These are phyloP conservation scores for Maniola jurtina DNA, from an alignment of 1,140 invertebrate genomes.

Conservation along the genomic window DNA sequence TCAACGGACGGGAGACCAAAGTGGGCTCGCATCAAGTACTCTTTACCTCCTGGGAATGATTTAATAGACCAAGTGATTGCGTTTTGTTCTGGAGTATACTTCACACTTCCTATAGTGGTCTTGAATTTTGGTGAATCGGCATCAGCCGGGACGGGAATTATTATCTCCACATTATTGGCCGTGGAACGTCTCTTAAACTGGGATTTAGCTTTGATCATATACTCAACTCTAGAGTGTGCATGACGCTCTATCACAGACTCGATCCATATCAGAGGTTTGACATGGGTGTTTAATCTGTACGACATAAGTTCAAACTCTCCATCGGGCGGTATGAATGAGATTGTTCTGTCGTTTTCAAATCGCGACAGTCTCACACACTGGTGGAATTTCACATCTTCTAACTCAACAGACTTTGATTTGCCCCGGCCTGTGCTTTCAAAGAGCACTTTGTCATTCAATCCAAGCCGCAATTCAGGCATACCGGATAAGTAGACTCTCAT, in stretches of 20 bases:
- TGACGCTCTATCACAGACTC: slow-evolving; percentile 99
- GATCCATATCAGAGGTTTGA: slow-evolving; percentile 99
- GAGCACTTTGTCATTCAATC: slow-evolving; percentile 99
- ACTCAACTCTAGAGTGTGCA: slow-evolving; percentile 98
- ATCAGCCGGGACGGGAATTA: slow-evolving; percentile 98
- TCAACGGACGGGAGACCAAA: slow-evolving; percentile 99
- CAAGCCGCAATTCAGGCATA: slow-evolving; percentile 99
- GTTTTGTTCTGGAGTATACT: slow-evolving; percentile 98
- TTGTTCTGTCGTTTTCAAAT: slow-evolving; percentile 99
- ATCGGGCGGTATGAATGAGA: slow-evolving; percentile 99
- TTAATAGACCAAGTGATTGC: slow-evolving; percentile 99
- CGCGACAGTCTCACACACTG: slow-evolving; percentile 98
- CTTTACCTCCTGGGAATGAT: slow-evolving; percentile 99
- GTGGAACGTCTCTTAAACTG: slow-evolving; percentile 99
- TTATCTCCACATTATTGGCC: slow-evolving; percentile 99
- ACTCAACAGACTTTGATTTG: slow-evolving; percentile 98
- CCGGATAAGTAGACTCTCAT: slow-evolving; percentile 99
- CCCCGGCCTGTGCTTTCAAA: slow-evolving; percentile 99
- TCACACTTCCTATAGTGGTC: slow-evolving; percentile 98
- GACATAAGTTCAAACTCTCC: slow-evolving; percentile 99
- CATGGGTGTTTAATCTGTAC: slow-evolving; percentile 97
- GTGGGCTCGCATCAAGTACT: slow-evolving; percentile 99
- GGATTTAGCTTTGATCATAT: slow-evolving; percentile 99
- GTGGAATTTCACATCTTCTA: slow-evolving; percentile 99
- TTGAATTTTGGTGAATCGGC: slow-evolving; percentile 99